phyloP scores from a whole-genome alignment of 2,888 invertebrate species.

The Tetragonisca angustula region DNA sequence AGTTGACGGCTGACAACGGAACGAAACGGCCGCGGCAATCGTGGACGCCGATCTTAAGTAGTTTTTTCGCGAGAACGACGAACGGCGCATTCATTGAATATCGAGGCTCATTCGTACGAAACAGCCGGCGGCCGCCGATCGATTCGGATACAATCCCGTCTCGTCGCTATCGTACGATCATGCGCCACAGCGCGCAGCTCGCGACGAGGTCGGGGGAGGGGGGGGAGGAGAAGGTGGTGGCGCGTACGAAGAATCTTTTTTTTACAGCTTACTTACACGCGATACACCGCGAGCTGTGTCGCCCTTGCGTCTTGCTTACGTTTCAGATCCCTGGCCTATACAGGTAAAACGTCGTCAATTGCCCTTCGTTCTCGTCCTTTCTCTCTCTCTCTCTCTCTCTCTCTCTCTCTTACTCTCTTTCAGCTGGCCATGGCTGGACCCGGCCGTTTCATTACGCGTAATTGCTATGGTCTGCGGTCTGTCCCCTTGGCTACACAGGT shows the following conservation, averaged over 20 bases:
- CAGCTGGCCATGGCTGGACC: conserved; percentile 70
- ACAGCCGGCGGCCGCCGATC: conserved; percentile 16
- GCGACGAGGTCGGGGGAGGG: neutral
- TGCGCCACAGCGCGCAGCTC: conserved; percentile 1
- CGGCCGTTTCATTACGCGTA: conserved; percentile 83
- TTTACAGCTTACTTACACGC: conserved; percentile 79
- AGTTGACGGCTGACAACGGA: conserved; percentile 15
- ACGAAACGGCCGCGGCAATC: conserved; percentile 11
- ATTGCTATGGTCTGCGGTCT: conserved; percentile 83
- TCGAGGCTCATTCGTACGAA: conserved; percentile 31
- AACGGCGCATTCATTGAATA: conserved; percentile 30
- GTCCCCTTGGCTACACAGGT: conserved; percentile 78
- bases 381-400: too few relatives aligned
- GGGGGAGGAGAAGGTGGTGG: conserved; percentile 54
- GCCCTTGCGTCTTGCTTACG: conserved; percentile 47
- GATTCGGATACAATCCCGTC: conserved; percentile 37
- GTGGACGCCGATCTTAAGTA: conserved; percentile 8
- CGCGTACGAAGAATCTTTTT: conserved; percentile 52
- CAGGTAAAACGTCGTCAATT: conserved; percentile 76
- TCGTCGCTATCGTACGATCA: conserved; percentile 40
- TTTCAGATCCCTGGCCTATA: conserved; percentile 45
- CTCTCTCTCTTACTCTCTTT: conserved; percentile 18
- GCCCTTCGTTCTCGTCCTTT: conserved; percentile 47
- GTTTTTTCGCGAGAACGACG: neutral
- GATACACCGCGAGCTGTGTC: conserved; percentile 63